Evolutionary conservation across 2,113 vertebrate species (phyloP), one percentile per base, ranked within the genome.

Genomic region (Erpornis zantholeuca): DNA sequence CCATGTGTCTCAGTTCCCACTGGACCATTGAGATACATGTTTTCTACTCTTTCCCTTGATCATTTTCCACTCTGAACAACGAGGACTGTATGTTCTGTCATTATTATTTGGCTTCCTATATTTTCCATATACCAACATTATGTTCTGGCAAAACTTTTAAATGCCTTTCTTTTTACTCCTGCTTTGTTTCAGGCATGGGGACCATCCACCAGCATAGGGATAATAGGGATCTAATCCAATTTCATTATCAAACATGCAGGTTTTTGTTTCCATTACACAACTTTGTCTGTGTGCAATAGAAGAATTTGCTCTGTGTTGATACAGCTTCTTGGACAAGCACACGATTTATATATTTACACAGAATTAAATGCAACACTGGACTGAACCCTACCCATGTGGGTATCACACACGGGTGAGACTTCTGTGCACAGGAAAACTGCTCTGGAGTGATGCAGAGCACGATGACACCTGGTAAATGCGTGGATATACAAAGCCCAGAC

Each of bases 361-460:
- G 19, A 40, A 44, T 12, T 49, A 15, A 87, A 63, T 6, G 18
- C 44, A 52, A 33, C 23, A 38, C 31, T 27, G 42, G 47, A 38
- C 7, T 9, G 64, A 73, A 16, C n/a, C 19, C 28, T 36, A 70
- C 68, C 23, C 36, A 6, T 2, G 36, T 19, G 27, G 3, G 38
- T 16, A 15, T 22, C 1, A 2, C 40, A 57, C 33, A 13, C 0
- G 0, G 29, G 35, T 11, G 63, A 71, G 36, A 65, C 27, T 71
- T 53, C 42, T 52, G 60, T 21, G 27, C 57, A 42, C 9, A 2
- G 6, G 22, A 36, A 35, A 71, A 56, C 49, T 29, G 15, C 42
- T 64, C n/a, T 65, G 83, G 44, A 86, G 63, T 0, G 12, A 71
- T 6, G 28, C 33, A 82, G 36, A 54, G 40, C 18, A 15, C 2